Percentiles rank a stretch among this genome's conserved stretches.
phyloP scores from a whole-genome alignment of 2,888 invertebrate genomes.

The Smittia aterrima region DNA sequence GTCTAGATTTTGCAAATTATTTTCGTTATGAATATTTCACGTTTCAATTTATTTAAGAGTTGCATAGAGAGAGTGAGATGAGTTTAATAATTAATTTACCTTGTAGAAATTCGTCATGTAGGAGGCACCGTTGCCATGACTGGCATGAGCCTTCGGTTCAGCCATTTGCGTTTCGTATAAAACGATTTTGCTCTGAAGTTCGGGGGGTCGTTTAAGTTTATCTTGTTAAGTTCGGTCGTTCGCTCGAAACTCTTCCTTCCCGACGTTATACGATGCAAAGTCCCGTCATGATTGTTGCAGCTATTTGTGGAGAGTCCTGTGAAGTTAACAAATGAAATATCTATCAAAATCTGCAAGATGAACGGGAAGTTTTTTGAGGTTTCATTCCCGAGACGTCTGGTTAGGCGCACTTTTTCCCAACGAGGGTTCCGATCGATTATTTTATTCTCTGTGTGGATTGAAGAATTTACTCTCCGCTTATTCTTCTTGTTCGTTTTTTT shows the following conservation, averaged over 20 bases:
- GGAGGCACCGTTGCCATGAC: neutral
- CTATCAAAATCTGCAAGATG: too few species aligned
- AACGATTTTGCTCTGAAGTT: neutral
- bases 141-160: slow-evolving; percentile 23
- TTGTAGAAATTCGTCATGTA: slow-evolving; percentile 37
- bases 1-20: slow-evolving; percentile 21
- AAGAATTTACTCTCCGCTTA: slow-evolving; percentile 31
- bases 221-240: neutral
- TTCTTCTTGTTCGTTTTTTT: slow-evolving; percentile 33
- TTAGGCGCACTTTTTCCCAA: slow-evolving; percentile 33
- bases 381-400: slow-evolving; percentile 19
- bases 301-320: neutral
- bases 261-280: neutral
- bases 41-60: neutral
- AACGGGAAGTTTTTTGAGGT: too few species aligned
- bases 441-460: slow-evolving; percentile 35
- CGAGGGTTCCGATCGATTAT: slow-evolving; percentile 39
- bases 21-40: slow-evolving; percentile 2
- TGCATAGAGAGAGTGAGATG: neutral
- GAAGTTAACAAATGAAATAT: neutral
- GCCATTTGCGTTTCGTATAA: slow-evolving; percentile 30
- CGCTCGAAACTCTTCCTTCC: neutral
- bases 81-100: slow-evolving; percentile 16
- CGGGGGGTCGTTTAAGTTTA: neutral
- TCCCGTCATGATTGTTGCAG: neutral